Conservation (phyloP, 1,140 invertebrate species). For the Euborellia annulipes region DNA sequence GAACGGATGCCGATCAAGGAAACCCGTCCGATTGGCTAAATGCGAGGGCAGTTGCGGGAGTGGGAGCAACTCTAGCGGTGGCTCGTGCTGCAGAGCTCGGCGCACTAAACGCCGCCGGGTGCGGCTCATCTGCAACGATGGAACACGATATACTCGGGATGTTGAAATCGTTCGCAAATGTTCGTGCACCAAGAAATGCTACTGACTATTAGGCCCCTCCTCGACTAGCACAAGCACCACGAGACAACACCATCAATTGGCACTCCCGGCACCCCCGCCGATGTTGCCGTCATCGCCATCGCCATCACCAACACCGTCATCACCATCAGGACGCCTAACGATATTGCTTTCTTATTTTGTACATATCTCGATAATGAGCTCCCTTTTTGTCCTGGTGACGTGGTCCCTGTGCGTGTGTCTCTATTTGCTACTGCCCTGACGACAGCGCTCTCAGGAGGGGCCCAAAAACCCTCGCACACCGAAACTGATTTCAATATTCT, state of each 20-base stretch:
- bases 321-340: slow-evolving; percentile 4
- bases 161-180: slow-evolving; percentile 92
- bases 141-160: slow-evolving; percentile 84
- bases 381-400: slow-evolving; percentile 18
- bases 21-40: slow-evolving; percentile 75
- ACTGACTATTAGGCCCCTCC: slow-evolving; percentile 32
- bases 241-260: neutral
- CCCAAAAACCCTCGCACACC: too few species aligned
- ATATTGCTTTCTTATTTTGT: slow-evolving; percentile 17
- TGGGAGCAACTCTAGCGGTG: too few species aligned
- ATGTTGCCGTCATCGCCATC: slow-evolving; percentile 1
- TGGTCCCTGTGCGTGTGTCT: slow-evolving; percentile 18
- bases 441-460: too few species aligned
- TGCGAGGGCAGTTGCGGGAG: slow-evolving; percentile 55
- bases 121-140: slow-evolving; percentile 80
- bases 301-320: slow-evolving; percentile 3
- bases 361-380: slow-evolving; percentile 19
- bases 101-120: slow-evolving; percentile 87
- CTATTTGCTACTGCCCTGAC: slow-evolving; percentile 14
- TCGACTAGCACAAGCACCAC: slow-evolving; percentile 7
- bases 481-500: too few species aligned
- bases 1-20: slow-evolving; percentile 71
- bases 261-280: slow-evolving; percentile 1
- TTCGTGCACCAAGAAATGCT: slow-evolving; percentile 70
- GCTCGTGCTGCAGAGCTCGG: slow-evolving; percentile 68